A percentile compares a stretch with the other conserved stretches of the same genome.
phyloP scores from a whole-genome alignment of 2,888 invertebrate genomes.

The Phytoseiulus persimilis region DNA sequence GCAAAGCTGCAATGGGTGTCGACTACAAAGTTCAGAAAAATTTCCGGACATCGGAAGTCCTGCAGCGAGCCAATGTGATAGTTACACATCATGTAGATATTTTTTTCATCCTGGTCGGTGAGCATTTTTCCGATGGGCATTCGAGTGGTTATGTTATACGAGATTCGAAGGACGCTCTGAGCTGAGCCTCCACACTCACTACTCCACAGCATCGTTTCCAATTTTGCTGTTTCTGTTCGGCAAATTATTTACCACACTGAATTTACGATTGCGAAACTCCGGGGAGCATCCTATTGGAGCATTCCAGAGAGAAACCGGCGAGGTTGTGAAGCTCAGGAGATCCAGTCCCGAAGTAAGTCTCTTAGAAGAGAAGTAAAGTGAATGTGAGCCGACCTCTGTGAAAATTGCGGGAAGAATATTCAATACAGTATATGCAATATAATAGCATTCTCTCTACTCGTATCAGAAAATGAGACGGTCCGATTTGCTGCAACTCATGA shows the following conservation, averaged over 20 bases:
- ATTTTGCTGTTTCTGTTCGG: too few species aligned
- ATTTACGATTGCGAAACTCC: neutral
- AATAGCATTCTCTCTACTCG: neutral
- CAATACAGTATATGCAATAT: too few species aligned
- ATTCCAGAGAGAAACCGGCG: neutral
- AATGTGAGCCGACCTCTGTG: too few species aligned
- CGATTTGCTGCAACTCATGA: conserved; percentile 11
- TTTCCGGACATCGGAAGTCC: neutral
- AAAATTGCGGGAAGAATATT: too few species aligned
- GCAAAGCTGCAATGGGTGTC: neutral
- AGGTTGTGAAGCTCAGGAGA: neutral
- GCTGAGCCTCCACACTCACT: too few species aligned
- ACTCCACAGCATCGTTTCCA: too few species aligned
- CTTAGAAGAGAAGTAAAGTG: too few species aligned
- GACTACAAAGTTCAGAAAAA: conserved; percentile 13
- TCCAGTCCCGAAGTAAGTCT: neutral
- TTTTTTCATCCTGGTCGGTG: neutral
- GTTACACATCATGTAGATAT: neutral
- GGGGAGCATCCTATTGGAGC: neutral
- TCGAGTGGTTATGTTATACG: too few species aligned
- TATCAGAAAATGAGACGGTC: neutral
- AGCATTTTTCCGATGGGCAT: neutral
- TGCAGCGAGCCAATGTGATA: neutral
- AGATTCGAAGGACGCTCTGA: too few species aligned
- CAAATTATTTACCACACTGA: neutral